Evolutionary conservation across 2,113 vertebrate species (phyloP).

Genomic region (Pteropus alecto): DNA sequence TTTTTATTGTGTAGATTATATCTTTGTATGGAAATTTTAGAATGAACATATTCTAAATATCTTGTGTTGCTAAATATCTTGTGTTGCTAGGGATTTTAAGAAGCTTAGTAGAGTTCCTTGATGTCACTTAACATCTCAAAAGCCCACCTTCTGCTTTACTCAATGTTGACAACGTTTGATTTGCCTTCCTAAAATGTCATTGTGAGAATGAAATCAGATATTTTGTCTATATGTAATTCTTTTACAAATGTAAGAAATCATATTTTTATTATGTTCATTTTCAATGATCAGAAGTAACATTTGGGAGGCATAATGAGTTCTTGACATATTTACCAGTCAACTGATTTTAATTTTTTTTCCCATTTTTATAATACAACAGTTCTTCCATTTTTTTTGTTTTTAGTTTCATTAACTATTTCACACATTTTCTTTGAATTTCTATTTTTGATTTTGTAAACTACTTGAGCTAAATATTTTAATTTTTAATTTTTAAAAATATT

Average conservation of each 20-base stretch:
- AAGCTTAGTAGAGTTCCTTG: neutral
- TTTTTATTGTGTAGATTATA: neutral
- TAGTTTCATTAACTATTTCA: neutral
- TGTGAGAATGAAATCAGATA: neutral
- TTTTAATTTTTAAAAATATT: neutral
- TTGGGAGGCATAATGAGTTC: neutral
- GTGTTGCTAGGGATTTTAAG: neutral
- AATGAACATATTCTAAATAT: neutral
- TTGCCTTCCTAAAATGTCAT: neutral
- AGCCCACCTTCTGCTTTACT: neutral
- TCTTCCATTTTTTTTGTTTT: neutral
- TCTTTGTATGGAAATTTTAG: neutral
- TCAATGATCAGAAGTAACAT: neutral
- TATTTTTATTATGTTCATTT: neutral
- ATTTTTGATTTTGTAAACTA: neutral
- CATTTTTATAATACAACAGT: neutral
- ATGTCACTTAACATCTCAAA: neutral
- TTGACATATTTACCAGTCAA: neutral
- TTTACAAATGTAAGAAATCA: neutral
- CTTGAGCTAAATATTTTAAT: neutral
- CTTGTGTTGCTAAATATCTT: neutral
- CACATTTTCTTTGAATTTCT: neutral
- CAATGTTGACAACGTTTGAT: neutral
- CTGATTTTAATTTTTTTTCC: neutral
- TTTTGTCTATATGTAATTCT: accelerated